These are phyloP conservation scores for Uria lomvia DNA, from an alignment of 2,113 vertebrate species.

Conservation along the genomic window DNA sequence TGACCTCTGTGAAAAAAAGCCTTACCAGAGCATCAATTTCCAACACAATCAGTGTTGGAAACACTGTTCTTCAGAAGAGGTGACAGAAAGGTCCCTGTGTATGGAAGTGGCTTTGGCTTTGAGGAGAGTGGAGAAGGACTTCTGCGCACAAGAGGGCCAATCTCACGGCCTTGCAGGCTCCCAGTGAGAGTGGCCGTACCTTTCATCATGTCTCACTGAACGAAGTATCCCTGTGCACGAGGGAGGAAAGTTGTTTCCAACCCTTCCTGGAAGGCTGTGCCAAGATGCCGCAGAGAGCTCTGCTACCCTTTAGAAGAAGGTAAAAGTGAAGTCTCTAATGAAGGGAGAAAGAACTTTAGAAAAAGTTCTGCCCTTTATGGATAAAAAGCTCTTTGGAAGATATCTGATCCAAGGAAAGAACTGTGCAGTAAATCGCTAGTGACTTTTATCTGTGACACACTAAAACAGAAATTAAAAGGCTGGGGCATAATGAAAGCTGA, in stretches of 20 bases:
- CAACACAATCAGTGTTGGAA: background rate
- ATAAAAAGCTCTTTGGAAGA: background rate
- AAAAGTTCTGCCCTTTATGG: background rate
- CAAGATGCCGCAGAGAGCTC: background rate
- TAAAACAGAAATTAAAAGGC: background rate
- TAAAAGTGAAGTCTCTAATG: background rate
- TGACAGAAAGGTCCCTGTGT: background rate
- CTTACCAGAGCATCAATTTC: background rate
- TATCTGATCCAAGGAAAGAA: background rate
- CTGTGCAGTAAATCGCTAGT: background rate
- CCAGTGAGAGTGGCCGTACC: background rate
- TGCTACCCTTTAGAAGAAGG: background rate
- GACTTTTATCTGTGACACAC: background rate
- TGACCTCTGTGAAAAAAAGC: background rate
- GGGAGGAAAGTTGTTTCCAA: background rate
- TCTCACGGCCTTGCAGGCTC: background rate
- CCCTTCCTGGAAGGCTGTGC: background rate
- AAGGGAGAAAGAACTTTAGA: background rate
- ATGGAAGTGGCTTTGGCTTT: background rate
- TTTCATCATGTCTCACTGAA: background rate
- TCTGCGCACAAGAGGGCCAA: background rate
- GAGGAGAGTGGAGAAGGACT: background rate
- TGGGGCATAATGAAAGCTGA: background rate
- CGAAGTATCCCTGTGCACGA: background rate
- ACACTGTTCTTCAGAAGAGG: background rate